A percentile compares a stretch with the other conserved stretches of the same genome.
Conservation (phyloP, 1,140 invertebrate genomes). For the Dendrolimus kikuchii region DNA sequence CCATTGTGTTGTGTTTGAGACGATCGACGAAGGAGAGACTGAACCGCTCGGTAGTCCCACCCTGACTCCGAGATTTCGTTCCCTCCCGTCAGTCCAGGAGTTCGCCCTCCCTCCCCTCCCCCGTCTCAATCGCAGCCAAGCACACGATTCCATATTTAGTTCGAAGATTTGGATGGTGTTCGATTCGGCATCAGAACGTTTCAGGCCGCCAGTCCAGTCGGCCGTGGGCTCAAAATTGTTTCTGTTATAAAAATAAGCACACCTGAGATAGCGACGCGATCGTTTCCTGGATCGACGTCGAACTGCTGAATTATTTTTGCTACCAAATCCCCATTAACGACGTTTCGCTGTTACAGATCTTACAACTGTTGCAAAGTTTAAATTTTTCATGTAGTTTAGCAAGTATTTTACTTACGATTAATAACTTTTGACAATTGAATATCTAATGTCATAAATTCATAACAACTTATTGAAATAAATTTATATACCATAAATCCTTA, state of each 20-base stretch:
- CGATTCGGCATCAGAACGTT: slow-evolving; percentile 37
- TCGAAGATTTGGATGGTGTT: slow-evolving; percentile 39
- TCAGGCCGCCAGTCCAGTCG: slow-evolving; percentile 22
- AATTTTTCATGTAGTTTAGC: too few relatives aligned
- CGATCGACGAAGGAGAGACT: slow-evolving; percentile 62
- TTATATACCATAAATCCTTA: too few relatives aligned
- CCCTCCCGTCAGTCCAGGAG: slow-evolving; percentile 32
- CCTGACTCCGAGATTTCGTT: slow-evolving; percentile 58
- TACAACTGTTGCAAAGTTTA: too few relatives aligned
- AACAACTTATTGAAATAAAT: too few relatives aligned
- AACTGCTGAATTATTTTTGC: background rate
- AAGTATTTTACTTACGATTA: too few relatives aligned
- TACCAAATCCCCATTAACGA: too few relatives aligned
- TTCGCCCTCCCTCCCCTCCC: slow-evolving; percentile 25
- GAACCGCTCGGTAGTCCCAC: slow-evolving; percentile 63
- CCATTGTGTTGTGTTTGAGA: slow-evolving; percentile 62
- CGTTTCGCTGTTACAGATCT: too few relatives aligned
- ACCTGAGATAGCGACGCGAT: slow-evolving; percentile 21
- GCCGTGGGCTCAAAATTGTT: slow-evolving; percentile 24
- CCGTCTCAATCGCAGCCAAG: slow-evolving; percentile 4
- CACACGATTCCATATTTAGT: slow-evolving; percentile 64
- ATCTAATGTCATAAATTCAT: too few relatives aligned
- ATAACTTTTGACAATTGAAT: too few relatives aligned
- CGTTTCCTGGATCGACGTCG: slow-evolving; percentile 14
- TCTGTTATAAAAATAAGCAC: slow-evolving; percentile 35